A percentile compares a stretch with the other conserved stretches of the same genome.
These are phyloP conservation scores for Tyto alba DNA, from an alignment of 2,113 vertebrate genomes.

Conservation along the genomic window DNA sequence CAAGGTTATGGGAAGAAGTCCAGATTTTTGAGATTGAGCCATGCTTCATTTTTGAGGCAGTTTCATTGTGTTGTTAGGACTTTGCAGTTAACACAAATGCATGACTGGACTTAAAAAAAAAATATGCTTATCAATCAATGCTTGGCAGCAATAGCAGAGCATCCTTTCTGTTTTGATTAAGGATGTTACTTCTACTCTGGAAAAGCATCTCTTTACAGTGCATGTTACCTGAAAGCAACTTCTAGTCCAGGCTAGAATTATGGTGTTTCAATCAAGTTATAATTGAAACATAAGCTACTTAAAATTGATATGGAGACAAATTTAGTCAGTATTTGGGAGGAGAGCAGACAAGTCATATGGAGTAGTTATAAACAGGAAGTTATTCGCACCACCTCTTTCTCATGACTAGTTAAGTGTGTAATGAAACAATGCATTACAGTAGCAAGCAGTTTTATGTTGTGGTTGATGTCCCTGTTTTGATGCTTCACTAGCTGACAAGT, in stretches of 20 bases:
- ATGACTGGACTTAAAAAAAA: background rate
- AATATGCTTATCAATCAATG: background rate
- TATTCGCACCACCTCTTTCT: background rate
- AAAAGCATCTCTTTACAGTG: background rate
- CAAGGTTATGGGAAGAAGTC: background rate
- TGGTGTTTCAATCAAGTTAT: background rate
- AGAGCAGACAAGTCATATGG: background rate
- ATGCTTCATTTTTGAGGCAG: background rate
- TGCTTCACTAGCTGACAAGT: background rate
- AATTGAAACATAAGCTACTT: background rate
- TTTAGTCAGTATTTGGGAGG: background rate
- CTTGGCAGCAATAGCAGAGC: background rate
- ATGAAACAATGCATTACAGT: background rate
- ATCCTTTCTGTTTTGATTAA: background rate
- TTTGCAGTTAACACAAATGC: background rate
- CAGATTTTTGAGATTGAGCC: background rate
- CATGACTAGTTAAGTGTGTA: background rate
- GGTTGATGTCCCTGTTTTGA: background rate
- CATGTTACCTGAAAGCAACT: too few relatives aligned
- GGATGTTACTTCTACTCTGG: background rate
- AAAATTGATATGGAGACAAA: background rate
- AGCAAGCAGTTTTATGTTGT: background rate
- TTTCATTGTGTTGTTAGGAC: background rate
- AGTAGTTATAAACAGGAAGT: background rate
- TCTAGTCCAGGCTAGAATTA: background rate